Evolutionary conservation across 2,888 invertebrate genomes (phyloP).

Genomic region (Dermolepida albohirtum): DNA sequence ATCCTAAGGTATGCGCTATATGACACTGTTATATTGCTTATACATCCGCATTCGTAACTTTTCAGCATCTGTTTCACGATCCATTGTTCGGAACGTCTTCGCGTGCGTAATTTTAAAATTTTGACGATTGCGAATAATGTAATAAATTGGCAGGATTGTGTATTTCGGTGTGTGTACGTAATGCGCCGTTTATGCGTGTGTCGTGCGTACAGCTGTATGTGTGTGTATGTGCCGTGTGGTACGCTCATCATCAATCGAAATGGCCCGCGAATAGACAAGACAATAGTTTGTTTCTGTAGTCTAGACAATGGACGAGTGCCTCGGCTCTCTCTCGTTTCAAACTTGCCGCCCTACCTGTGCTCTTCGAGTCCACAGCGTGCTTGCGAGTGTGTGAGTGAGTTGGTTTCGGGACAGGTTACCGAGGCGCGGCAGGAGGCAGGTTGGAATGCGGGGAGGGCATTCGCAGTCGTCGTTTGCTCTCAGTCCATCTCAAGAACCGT

Average conservation of each 20-base stretch:
- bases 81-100: too few species aligned
- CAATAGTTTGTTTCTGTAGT: slow-evolving; percentile 63
- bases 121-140: neutral
- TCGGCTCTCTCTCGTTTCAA: slow-evolving; percentile 54
- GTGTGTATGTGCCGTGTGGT: slow-evolving; percentile 41
- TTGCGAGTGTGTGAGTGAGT: slow-evolving; percentile 41
- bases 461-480: slow-evolving; percentile 59
- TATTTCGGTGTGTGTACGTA: neutral
- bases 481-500: slow-evolving; percentile 62
- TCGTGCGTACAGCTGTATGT: too few species aligned
- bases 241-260: slow-evolving; percentile 55
- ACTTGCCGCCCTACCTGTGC: slow-evolving; percentile 60
- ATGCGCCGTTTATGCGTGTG: too few species aligned
- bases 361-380: neutral
- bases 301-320: slow-evolving; percentile 59
- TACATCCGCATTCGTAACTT: too few species aligned
- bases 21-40: too few species aligned
- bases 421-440: slow-evolving; percentile 62
- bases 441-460: slow-evolving; percentile 65
- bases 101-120: slow-evolving; percentile 17
- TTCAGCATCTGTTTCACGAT: too few species aligned
- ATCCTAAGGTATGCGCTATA: too few species aligned
- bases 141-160: slow-evolving; percentile 4
- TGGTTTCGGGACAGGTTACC: slow-evolving; percentile 56
- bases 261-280: slow-evolving; percentile 63